These are phyloP conservation scores for Prionailurus bengalensis DNA, from an alignment of 2,113 vertebrate genomes.

Conservation along the genomic window DNA sequence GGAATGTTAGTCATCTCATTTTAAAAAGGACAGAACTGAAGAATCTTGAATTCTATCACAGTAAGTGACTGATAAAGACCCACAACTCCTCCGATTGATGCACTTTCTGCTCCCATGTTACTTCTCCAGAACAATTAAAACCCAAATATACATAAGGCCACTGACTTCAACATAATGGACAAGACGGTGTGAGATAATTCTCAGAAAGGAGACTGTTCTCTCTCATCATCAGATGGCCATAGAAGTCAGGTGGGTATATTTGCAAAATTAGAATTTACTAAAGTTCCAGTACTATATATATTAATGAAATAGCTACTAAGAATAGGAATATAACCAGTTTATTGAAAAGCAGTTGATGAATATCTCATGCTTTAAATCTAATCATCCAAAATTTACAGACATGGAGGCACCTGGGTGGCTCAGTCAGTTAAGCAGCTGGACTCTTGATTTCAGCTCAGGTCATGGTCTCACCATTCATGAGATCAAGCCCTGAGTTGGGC, in stretches of 20 bases:
- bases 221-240: background rate
- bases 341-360: slow-evolving; percentile 11
- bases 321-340: background rate
- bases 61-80: background rate
- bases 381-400: background rate
- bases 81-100: background rate
- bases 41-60: background rate
- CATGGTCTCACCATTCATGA: no score
- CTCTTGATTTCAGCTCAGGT: no score
- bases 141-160: background rate
- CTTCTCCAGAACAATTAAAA: slow-evolving; percentile 10
- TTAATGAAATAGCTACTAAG: background rate
- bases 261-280: background rate
- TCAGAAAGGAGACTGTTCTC: background rate
- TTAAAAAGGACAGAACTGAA: slow-evolving; percentile 26
- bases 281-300: background rate
- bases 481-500: no score
- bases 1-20: background rate
- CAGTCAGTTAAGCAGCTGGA: no score
- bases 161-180: background rate
- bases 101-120: background rate
- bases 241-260: background rate
- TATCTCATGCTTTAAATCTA: background rate
- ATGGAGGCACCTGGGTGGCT: no score
- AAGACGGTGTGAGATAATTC: background rate